Conservation (phyloP, 2,113 vertebrate species). For the Hyperoodon ampullatus region DNA sequence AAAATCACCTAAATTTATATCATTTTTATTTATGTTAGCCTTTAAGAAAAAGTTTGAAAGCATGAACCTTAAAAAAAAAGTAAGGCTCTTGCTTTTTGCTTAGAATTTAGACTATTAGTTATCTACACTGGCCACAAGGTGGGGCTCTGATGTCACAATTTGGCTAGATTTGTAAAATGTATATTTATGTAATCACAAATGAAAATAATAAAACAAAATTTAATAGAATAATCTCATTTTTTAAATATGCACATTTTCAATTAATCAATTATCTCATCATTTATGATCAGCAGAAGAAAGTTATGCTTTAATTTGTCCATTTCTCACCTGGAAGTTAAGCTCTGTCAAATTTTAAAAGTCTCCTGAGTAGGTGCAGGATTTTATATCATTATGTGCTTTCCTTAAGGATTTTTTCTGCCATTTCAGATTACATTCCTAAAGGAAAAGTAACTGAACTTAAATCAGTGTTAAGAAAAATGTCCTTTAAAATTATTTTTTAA, state of each 20-base stretch:
- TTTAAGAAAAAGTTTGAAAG: not conserved
- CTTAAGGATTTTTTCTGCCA: not conserved
- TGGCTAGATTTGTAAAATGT: not conserved
- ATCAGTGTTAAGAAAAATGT: not conserved
- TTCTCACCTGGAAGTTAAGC: not conserved
- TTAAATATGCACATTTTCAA: not conserved
- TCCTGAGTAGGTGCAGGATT: not conserved
- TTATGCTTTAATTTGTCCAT: not conserved
- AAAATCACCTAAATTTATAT: not conserved
- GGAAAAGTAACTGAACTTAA: not conserved
- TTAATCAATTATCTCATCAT: not conserved
- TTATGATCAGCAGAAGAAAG: not conserved
- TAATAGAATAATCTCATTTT: not conserved
- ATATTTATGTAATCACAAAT: not conserved
- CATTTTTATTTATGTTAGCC: not conserved
- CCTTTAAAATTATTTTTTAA: not conserved
- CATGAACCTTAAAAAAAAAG: not conserved
- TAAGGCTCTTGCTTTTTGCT: not conserved
- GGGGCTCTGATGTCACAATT: slow-evolving; percentile 60
- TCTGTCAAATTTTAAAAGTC: not conserved
- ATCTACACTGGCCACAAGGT: slow-evolving; percentile 62
- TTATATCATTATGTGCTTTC: not conserved
- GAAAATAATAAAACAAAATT: slow-evolving; percentile 1
- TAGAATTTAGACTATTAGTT: not conserved
- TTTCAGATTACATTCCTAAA: not conserved